Conservation (phyloP, 2,888 invertebrate species). For the Habroteleia sp. region DNA sequence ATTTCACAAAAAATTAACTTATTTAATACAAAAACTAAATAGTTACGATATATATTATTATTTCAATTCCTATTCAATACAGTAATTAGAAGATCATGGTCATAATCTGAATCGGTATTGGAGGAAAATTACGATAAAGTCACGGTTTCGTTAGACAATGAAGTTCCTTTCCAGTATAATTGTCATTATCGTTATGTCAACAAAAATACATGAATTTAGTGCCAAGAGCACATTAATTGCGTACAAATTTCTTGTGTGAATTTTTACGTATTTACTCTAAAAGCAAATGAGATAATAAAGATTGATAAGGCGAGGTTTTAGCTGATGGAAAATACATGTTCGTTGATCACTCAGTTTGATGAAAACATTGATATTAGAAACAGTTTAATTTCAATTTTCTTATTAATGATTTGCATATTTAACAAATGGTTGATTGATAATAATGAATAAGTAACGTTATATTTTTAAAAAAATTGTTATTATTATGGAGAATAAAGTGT, state of each 20-base stretch:
- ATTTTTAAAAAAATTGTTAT: background rate
- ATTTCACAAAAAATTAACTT: no score
- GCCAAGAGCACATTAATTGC: slow-evolving; percentile 22
- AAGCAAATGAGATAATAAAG: slow-evolving; percentile 39
- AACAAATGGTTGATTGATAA: background rate
- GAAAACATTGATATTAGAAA: slow-evolving; percentile 15
- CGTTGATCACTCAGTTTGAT: no score
- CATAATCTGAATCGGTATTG: background rate
- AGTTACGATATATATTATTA: no score
- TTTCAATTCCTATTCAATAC: no score
- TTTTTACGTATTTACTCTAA: slow-evolving; percentile 51
- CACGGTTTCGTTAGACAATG: slow-evolving; percentile 22
- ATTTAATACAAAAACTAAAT: no score
- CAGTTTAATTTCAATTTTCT: slow-evolving; percentile 3
- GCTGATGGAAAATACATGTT: slow-evolving; percentile 14
- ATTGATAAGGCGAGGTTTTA: slow-evolving; percentile 45
- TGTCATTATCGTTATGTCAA: slow-evolving; percentile 36
- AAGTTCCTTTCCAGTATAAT: slow-evolving; percentile 7
- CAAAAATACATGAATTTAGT: slow-evolving; percentile 15
- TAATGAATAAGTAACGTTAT: background rate
- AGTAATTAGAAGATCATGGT: background rate
- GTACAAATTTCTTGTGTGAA: slow-evolving; percentile 20
- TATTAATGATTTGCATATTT: background rate
- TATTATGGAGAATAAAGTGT: slow-evolving; percentile 30
- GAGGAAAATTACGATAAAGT: slow-evolving; percentile 41